Evolutionary conservation across 2,888 invertebrate genomes (phyloP), one percentile per base, ranked within the genome.

Genomic region (Creontiades dilutus): DNA sequence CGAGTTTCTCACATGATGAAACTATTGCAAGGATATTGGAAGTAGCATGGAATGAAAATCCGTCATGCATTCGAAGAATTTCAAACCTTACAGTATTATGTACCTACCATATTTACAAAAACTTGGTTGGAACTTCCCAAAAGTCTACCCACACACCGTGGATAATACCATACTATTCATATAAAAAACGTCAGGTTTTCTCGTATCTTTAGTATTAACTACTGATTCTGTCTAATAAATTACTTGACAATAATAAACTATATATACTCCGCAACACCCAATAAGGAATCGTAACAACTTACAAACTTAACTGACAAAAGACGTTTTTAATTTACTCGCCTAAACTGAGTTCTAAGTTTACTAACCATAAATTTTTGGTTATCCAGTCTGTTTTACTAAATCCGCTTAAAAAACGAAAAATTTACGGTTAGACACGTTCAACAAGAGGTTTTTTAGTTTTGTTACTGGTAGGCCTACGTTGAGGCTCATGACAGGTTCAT

Each of bases 1-100:
- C 19, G 47, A 78, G 47, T 78, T 78, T 46, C 46, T 78, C 78
- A 37, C 78, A 46, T 46, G 78, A 46, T 13, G 78, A 46, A 46
- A 46, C 9, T 78, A 78, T 68, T 68, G 19, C 68, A 68, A 68
- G 68, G 68, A 68, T 68, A 68, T 23, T 57, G 23, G 68, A 68
- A 68, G 68, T 68, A 68, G 27, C 13, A 23, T 68, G 27, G 19
- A 23, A 68, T 68, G 68, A 68, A 23, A 52, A 23, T 61, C 23
- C 68, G 68, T 23, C 68, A 68, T 68, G 23, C 23, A 68, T 19
- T 68, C 68, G 23, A 68, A 68, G 19, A 68, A 23, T 23, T 23
- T 68, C 68, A 23, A 19, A 68, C 23, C 68, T 23, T 61, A 19
- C 3, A 7, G 9, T 23, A 12, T 3, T 68, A 68, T 23, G 13